Base-by-base conservation (phyloP, 2,888 invertebrate species). In the Spisula subtruncata region DNA sequence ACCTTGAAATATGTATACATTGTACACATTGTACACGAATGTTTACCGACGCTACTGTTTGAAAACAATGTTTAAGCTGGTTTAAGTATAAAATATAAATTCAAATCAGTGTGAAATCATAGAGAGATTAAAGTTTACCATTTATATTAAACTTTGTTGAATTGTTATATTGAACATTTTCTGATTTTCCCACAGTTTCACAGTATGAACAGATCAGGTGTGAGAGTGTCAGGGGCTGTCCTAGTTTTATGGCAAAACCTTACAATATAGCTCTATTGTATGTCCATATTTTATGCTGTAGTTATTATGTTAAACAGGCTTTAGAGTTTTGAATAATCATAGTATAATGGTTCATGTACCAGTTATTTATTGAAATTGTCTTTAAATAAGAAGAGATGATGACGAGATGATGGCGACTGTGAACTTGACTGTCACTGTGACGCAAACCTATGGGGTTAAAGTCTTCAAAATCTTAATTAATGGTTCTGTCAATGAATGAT, bases 81-180 rank as follows among this genome's bases (percentile, higher is more conserved):
- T 66, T 66, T 66, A 66, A 66, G 60, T 66, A 25, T 25, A 66
- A 25, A 66, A 66, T 66, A 66, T 66, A 66, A 66, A n/a, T 66
- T n/a, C 60, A 66, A 66, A 66, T 66, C 60, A n/a, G 60, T 66
- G 60, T 66, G 60, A 66, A 25, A 66, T 66, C 60, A 25, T 20
- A 25, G 8, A 20, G 25, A 66, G 60, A 66, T 66, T 66, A 66
- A 66, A 66, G n/a, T 75, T 35, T 32, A 75, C 75, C 25, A 32
- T 75, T 75, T 75, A 75, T 75, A 75, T 75, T 32, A 75, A 75
- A 75, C 25, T 75, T 75, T 32, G 32, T 16, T 75, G 75, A 75
- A 35, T 75, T 75, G 75, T 35, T 18, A 14, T 32, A 75, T 75
- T 32, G 35, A 75, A 32, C 32, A 32, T 35, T 75, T 35, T 32